These are phyloP conservation scores for Cryptocephalus moraei DNA, from an alignment of 2,888 invertebrate species.

Conservation along the genomic window DNA sequence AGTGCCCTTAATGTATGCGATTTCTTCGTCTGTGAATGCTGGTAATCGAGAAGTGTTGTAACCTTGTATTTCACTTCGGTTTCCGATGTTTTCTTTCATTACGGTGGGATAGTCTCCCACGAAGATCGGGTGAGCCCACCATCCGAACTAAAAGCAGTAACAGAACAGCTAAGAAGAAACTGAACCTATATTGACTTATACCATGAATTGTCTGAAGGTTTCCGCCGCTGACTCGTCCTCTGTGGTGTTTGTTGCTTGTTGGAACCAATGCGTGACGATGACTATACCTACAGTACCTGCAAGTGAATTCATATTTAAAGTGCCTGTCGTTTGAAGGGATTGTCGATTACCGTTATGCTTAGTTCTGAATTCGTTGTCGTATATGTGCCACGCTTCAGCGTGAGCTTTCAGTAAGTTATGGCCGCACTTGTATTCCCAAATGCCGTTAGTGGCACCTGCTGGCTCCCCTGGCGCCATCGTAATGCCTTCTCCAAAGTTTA, in stretches of 20 bases:
- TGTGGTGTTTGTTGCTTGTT: constrained; percentile 45
- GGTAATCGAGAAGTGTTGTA: constrained; percentile 52
- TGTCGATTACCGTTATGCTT: constrained; percentile 34
- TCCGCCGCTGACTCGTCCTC: constrained; percentile 51
- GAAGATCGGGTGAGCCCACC: constrained; percentile 47
- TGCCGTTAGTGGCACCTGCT: constrained; percentile 38
- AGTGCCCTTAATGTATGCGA: constrained; percentile 47
- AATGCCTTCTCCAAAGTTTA: constrained; percentile 30
- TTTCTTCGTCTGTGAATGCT: constrained; percentile 47
- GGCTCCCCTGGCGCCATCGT: constrained; percentile 37
- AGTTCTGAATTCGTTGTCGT: constrained; percentile 44
- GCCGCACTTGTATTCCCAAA: constrained; percentile 49
- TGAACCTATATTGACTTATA: constrained; percentile 31
- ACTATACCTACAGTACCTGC: constrained; percentile 34
- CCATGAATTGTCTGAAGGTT: constrained; percentile 43
- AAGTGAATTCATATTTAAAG: background rate
- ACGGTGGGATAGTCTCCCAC: constrained; percentile 55
- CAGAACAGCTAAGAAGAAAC: background rate
- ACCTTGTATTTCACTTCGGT: constrained; percentile 47
- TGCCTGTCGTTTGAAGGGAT: background rate
- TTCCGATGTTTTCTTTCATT: constrained; percentile 50
- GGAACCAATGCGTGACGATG: constrained; percentile 50
- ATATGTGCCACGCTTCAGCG: constrained; percentile 50
- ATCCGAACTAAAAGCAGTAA: constrained; percentile 11
- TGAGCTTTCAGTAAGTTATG: constrained; percentile 56